These are phyloP conservation scores for Monochamus saltuarius DNA, from an alignment of 1,140 invertebrate species.

Conservation along the genomic window DNA sequence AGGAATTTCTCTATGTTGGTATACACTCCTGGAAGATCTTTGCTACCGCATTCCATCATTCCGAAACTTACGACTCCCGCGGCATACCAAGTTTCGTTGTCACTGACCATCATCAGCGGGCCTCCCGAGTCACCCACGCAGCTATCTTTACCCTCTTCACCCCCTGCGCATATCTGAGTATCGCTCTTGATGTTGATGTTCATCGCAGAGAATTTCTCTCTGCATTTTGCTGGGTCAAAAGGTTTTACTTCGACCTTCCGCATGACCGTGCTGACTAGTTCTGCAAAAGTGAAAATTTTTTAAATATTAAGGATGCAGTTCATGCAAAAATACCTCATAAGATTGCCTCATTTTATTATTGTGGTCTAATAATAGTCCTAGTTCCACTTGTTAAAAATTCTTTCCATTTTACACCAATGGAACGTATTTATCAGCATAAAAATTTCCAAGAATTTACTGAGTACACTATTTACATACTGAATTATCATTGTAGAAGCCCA, in stretches of 20 bases:
- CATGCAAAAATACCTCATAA: no score
- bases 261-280: slow-evolving; percentile 44
- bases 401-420: no score
- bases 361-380: no score
- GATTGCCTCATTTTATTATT: no score
- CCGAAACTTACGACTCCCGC: slow-evolving; percentile 66
- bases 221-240: slow-evolving; percentile 17
- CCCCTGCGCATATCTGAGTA: slow-evolving; percentile 59
- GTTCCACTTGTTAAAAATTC: no score
- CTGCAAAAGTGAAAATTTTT: slow-evolving; percentile 27
- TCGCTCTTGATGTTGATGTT: background rate
- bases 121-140: slow-evolving; percentile 66
- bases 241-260: slow-evolving; percentile 40
- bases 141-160: slow-evolving; percentile 62
- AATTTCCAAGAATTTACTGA: no score
- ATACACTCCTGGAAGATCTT: slow-evolving; percentile 62
- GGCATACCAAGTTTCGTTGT: slow-evolving; percentile 35
- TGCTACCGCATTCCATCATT: slow-evolving; percentile 55
- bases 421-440: no score
- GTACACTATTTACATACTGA: no score
- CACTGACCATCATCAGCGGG: slow-evolving; percentile 56
- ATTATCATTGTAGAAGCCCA: no score
- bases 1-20: slow-evolving; percentile 59
- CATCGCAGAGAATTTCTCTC: background rate
- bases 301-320: no score